Base-by-base conservation (phyloP, 2,888 invertebrate species). In the Scotopteryx bipunctaria region DNA sequence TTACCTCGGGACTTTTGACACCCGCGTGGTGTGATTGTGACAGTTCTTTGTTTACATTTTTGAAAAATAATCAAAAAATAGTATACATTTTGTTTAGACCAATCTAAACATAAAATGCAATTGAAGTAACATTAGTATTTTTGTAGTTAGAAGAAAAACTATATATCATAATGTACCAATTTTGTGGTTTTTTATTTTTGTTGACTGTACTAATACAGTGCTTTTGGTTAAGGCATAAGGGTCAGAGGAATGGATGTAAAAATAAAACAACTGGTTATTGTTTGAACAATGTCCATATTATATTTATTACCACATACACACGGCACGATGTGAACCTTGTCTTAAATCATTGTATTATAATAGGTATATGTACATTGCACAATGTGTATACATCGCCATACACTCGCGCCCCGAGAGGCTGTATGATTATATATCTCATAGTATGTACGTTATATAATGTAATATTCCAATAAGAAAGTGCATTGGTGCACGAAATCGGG, bases 321-420 rank as follows among this genome's bases (percentile, higher is more conserved):
- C 95, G 95, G 95, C 95, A 95, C 95, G 94, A 94, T 94, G 95
- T 95, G 95, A 95, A 95, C 94, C 94, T 94, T 94, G 94, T 94
- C 94, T 94, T 94, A 92, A 90, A 93, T 94, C 94, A 93, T 93
- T 92, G 92, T 93, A 92, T 92, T 90, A 89, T 91, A 91, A 83
- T 93, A 93, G 92, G 92, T 92, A 92, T 92, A 92, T 93, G 92
- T 93, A 93, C 93, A 93, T 93, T 93, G 93, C 93, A 93, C 91
- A 91, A 91, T 91, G 91, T 92, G 92, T 92, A 92, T 92, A 92
- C 91, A 90, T 91, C 91, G 87, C 86, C 91, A 91, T 92, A 93
- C 93, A 93, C 93, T 92, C 92, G 91, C 87, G 91, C 91, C 92
- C 91, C 91, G 87, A 88, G 78, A 86, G 91, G 90, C 91, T 84